Evolutionary conservation across 2,888 invertebrate species (phyloP).

Genomic region (Euplexia lucipara): DNA sequence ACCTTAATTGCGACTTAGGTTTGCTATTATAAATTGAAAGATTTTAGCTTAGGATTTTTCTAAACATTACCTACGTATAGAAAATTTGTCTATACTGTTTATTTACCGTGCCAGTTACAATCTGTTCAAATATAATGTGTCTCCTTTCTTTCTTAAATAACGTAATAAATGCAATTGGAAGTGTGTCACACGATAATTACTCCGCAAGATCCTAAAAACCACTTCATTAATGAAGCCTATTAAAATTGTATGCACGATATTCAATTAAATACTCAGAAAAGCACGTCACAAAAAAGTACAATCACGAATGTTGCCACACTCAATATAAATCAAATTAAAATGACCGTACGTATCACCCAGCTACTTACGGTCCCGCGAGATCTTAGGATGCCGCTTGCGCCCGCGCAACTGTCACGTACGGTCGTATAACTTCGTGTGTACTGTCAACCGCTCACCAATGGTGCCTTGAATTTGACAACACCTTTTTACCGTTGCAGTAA

Average conservation of each 20-base stretch:
- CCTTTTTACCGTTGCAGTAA: background rate
- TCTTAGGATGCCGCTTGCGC: slow-evolving; percentile 45
- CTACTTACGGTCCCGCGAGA: slow-evolving; percentile 10
- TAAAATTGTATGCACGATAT: background rate
- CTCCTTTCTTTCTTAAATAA: no score
- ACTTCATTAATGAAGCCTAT: background rate
- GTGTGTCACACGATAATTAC: no score
- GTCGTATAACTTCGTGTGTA: slow-evolving; percentile 19
- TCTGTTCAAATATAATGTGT: no score
- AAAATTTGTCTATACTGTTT: no score
- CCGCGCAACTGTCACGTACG: slow-evolving; percentile 48
- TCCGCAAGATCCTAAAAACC: background rate
- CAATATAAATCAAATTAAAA: slow-evolving; percentile 42
- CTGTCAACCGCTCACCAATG: no score
- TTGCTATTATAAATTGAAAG: no score
- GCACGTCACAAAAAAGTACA: background rate
- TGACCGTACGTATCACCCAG: slow-evolving; percentile 28
- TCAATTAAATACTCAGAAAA: background rate
- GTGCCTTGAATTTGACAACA: no score
- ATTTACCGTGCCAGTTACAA: no score
- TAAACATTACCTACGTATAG: no score
- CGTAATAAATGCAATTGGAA: no score
- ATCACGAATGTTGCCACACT: background rate
- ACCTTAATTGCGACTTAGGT: no score
- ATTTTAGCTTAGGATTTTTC: no score